Conservation (phyloP, 2,888 invertebrate species). For the Lasioglossum leucozonium region DNA sequence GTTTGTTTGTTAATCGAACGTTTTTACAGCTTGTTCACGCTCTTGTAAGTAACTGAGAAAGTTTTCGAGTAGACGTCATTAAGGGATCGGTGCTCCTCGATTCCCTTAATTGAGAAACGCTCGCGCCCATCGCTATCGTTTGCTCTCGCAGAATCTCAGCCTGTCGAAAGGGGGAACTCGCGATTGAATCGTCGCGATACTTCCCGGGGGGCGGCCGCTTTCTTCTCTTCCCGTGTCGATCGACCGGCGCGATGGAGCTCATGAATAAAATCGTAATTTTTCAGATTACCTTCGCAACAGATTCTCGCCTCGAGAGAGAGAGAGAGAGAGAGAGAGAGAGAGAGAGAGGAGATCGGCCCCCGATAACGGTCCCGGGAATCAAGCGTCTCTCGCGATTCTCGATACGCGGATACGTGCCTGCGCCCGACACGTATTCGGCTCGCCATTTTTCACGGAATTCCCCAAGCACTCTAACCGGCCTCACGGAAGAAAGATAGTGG, state of each 20-base stretch:
- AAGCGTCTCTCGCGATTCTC: slow-evolving; percentile 28
- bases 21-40: too few species aligned
- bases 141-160: slow-evolving; percentile 55
- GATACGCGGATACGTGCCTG: neutral
- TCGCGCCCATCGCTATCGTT: slow-evolving; percentile 15
- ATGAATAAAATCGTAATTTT: slow-evolving; percentile 83
- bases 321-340: slow-evolving; percentile 1
- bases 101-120: slow-evolving; percentile 45
- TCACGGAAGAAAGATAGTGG: neutral
- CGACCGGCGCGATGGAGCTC: slow-evolving; percentile 76
- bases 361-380: slow-evolving; percentile 60
- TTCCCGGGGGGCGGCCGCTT: slow-evolving; percentile 2
- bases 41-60: too few species aligned
- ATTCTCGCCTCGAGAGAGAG: slow-evolving; percentile 54
- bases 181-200: slow-evolving; percentile 73
- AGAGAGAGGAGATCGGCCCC: slow-evolving; percentile 61
- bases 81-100: neutral
- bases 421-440: slow-evolving; percentile 19
- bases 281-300: slow-evolving; percentile 76
- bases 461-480: neutral
- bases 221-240: slow-evolving; percentile 57
- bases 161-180: slow-evolving; percentile 31
- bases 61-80: too few species aligned
- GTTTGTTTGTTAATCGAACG: too few species aligned
- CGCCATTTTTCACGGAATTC: slow-evolving; percentile 57